These are phyloP conservation scores for Catocala fraxini DNA, from an alignment of 2,888 invertebrate species.

Conservation along the genomic window DNA sequence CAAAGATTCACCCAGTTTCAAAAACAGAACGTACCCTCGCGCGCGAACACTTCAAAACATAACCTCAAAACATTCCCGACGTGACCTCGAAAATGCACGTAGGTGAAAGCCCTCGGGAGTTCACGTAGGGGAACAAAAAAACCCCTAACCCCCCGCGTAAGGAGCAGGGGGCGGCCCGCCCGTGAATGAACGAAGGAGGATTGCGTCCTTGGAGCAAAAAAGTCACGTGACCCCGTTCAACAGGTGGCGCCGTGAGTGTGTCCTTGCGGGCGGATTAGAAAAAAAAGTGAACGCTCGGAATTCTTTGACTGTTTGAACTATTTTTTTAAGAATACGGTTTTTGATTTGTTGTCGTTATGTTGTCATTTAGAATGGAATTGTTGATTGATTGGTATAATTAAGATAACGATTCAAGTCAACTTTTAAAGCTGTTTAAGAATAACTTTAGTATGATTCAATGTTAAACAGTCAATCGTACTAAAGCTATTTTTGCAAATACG, in stretches of 20 bases:
- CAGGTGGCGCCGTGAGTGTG: slow-evolving; percentile 85
- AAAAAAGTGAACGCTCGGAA: slow-evolving; percentile 61
- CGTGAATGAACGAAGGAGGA: slow-evolving; percentile 87
- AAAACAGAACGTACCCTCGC: slow-evolving; percentile 40
- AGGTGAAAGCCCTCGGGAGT: slow-evolving; percentile 86
- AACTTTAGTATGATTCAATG: background rate
- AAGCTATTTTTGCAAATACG: background rate
- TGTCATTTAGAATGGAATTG: slow-evolving; percentile 1
- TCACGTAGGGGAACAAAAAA: slow-evolving; percentile 86
- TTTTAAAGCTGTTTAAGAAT: background rate
- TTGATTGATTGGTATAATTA: slow-evolving; percentile 12
- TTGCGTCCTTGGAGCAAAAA: slow-evolving; percentile 87
- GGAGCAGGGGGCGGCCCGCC: slow-evolving; percentile 80
- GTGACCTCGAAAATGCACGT: slow-evolving; percentile 87
- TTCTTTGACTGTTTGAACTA: slow-evolving; percentile 39
- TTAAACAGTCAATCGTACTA: background rate
- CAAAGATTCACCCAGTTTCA: slow-evolving; percentile 65
- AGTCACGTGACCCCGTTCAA: slow-evolving; percentile 86
- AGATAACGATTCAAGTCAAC: slow-evolving; percentile 6
- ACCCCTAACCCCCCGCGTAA: slow-evolving; percentile 80
- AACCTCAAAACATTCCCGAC: slow-evolving; percentile 82
- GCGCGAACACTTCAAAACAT: slow-evolving; percentile 74
- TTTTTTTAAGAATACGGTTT: slow-evolving; percentile 37
- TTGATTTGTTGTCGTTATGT: slow-evolving; percentile 7
- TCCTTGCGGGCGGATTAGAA: slow-evolving; percentile 81